These are phyloP conservation scores for Garra rufa DNA, from an alignment of 2,113 vertebrate species.

Conservation along the genomic window DNA sequence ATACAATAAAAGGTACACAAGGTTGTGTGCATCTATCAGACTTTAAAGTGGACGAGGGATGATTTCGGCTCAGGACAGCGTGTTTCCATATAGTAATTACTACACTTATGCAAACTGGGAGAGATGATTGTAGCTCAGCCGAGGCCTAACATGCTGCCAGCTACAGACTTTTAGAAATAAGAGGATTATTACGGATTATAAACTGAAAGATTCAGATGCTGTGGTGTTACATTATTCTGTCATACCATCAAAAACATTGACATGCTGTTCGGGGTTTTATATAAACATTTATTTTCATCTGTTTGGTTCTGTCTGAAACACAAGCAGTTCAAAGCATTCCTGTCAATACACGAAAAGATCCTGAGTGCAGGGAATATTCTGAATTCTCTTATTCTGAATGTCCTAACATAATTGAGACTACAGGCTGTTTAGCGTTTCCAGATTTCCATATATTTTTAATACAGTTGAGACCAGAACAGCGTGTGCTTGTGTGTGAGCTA, in stretches of 20 bases:
- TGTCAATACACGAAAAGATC: background rate
- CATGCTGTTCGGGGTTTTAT: conserved; percentile 4
- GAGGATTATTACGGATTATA: conserved; percentile 39
- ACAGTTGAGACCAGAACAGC: background rate
- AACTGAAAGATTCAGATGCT: conserved; percentile 29
- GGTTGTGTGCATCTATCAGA: background rate
- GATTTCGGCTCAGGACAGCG: background rate
- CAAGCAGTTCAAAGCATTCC: background rate
- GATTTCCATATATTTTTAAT: conserved; percentile 4
- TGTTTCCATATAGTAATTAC: conserved; percentile 29
- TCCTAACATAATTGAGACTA: background rate
- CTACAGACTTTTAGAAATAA: conserved; percentile 34
- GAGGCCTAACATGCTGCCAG: background rate
- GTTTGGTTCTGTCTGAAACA: conserved; percentile 3
- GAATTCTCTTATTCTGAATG: background rate
- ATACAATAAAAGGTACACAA: background rate
- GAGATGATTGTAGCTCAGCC: background rate
- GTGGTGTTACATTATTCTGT: conserved; percentile 30
- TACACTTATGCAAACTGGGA: conserved; percentile 28
- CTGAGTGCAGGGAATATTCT: background rate
- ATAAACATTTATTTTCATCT: conserved; percentile 1
- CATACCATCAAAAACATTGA: conserved; percentile 20
- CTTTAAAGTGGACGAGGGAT: conserved; percentile 30
- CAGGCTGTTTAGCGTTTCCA: background rate
- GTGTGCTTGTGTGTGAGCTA: background rate